A percentile compares a stretch with the other conserved stretches of the same genome.
Conservation (phyloP, 2,797 vertebrate genomes). For the Spinus olivaceus region DNA sequence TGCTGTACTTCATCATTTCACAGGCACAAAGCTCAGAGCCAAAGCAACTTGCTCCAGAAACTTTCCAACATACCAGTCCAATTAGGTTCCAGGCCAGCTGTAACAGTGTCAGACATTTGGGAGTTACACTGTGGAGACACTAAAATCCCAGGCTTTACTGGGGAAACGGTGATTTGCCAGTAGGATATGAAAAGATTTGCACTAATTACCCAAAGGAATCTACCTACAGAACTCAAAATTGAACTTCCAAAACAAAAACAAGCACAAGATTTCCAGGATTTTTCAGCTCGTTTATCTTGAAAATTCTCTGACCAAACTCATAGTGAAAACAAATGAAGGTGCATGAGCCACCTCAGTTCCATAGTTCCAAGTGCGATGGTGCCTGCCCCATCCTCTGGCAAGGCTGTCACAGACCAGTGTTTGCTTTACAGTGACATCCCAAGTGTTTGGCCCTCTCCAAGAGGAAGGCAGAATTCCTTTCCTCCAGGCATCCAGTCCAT, state of each 20-base stretch:
- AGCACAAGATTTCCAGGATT: background rate
- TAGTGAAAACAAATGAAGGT: background rate
- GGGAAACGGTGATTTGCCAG: background rate
- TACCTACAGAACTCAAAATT: background rate
- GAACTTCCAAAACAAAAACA: background rate
- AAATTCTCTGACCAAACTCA: background rate
- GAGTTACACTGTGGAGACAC: background rate
- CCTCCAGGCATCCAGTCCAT: background rate
- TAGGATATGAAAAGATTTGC: slow-evolving; percentile 20
- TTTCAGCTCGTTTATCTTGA: background rate
- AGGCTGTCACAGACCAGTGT: background rate
- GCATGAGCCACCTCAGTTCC: background rate
- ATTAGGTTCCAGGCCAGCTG: slow-evolving; percentile 59
- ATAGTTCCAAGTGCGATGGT: background rate
- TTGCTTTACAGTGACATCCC: background rate
- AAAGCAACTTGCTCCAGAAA: slow-evolving; percentile 36
- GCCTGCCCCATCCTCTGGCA: background rate
- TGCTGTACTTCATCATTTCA: slow-evolving; percentile 38
- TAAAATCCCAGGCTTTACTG: slow-evolving; percentile 29
- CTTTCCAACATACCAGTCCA: slow-evolving; percentile 51
- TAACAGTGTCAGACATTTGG: slow-evolving; percentile 14
- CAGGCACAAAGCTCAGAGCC: slow-evolving; percentile 26
- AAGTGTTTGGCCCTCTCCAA: background rate
- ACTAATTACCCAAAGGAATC: background rate
- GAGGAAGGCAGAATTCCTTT: background rate